Evolutionary conservation across 2,797 vertebrate genomes (phyloP), one percentile per base, ranked within the genome.

Genomic region (Salarias fasciatus): DNA sequence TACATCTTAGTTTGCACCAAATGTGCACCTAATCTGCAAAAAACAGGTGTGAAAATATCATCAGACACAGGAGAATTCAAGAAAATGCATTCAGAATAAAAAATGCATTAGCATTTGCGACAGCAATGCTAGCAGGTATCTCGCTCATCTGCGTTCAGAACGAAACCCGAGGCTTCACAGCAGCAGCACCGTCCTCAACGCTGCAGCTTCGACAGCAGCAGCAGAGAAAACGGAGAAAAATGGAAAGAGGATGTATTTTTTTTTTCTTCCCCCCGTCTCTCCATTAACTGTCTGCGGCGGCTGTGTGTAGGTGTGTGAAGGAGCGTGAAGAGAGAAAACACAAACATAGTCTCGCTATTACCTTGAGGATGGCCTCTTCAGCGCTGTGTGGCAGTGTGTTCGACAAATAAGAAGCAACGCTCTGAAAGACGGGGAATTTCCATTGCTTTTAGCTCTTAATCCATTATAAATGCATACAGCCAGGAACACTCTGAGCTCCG

Each of bases 371-470:
- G 44, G 61, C 71, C 42, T 51, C 57, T 75, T 53, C 57, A 76
- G 55, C 4, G 8, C 35, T 31, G 61, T 80, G 68, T 18, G 18
- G 18, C 18, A 24, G 18, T 18, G 18, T 3, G 18, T 73, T 36
- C 62, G 36, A 12, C 58, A 77, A 79, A 82, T 80, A 64, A 65
- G 72, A 73, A 38, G 47, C 66, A 43, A 73, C 79, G 73, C 51
- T 64, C 69, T 55, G 49, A 76, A 73, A 80, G 46, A 82, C 69
- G 53, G 58, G 70, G 63, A 62, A 76, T 86, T 86, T 77, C 68
- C 71, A 64, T 71, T 71, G 73, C 86, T 70, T 63, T 77, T 45
- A 77, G 84, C 80, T 68, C 33, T 69, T 78, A 74, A 84, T 87
- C 77, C 75, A 76, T 88, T 82, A 75, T 72, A 52, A 85, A 79